Conservation (phyloP, 30 jellyfish, hydroid and myxozoan species). For the Hydra vulgaris region DNA sequence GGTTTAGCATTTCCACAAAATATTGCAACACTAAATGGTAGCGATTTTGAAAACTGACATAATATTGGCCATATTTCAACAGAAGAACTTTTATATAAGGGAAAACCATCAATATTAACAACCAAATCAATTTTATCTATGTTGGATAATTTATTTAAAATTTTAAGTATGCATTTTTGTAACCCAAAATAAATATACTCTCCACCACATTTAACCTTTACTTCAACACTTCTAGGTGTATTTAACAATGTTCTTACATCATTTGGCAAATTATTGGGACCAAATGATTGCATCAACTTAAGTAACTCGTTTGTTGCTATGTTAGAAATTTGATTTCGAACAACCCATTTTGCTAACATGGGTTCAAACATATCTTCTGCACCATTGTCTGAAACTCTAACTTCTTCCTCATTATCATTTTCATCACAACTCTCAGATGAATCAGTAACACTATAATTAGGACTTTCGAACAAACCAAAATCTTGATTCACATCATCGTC, state of each 20-base stretch:
- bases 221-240: slow-evolving; percentile 20
- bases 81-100: slow-evolving; percentile 18
- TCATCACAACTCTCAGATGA: neutral
- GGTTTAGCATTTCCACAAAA: slow-evolving; percentile 13
- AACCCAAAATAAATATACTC: slow-evolving; percentile 6
- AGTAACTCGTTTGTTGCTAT: slow-evolving; percentile 1
- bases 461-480: neutral
- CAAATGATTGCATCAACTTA: neutral
- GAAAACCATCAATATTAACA: slow-evolving; percentile 21
- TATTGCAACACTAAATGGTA: slow-evolving; percentile 1
- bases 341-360: slow-evolving; percentile 14
- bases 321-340: neutral
- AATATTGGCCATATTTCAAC: slow-evolving; percentile 46
- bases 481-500: neutral
- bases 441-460: neutral
- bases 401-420: neutral
- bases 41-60: slow-evolving; percentile 10
- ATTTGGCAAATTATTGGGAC: neutral
- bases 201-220: slow-evolving; percentile 14
- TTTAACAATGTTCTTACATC: slow-evolving; percentile 29
- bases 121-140: neutral
- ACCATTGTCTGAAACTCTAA: neutral
- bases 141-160: neutral
- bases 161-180: neutral
- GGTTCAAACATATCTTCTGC: neutral